Evolutionary conservation across 2,888 invertebrate genomes (phyloP).

Genomic region (Drosophila dives): DNA sequence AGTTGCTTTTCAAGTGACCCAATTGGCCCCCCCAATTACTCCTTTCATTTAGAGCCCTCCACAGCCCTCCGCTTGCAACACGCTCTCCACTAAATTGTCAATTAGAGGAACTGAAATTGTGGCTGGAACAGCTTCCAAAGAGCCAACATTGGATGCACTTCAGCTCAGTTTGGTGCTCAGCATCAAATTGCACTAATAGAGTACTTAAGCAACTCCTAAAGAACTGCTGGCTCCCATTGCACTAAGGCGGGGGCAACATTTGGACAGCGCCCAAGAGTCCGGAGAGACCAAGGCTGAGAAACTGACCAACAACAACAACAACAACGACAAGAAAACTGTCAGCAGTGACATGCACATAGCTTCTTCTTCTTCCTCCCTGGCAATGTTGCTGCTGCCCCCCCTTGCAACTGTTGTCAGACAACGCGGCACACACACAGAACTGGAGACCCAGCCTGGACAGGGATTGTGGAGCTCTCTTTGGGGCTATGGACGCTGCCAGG

Average conservation of each 20-base stretch:
- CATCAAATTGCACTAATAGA: slow-evolving; percentile 71
- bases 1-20: slow-evolving; percentile 9
- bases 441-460: slow-evolving; percentile 2
- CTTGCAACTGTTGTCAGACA: slow-evolving; percentile 34
- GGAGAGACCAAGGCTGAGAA: slow-evolving; percentile 2
- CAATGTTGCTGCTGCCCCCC: background rate
- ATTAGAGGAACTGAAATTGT: slow-evolving; percentile 23
- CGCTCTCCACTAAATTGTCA: slow-evolving; percentile 32
- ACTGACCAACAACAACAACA: slow-evolving; percentile 17
- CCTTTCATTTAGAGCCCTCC: too few relatives aligned
- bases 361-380: background rate
- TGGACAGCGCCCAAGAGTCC: slow-evolving; percentile 34
- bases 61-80: background rate
- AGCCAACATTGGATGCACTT: slow-evolving; percentile 29
- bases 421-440: slow-evolving; percentile 33
- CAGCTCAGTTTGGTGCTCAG: slow-evolving; percentile 28
- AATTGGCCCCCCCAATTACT: slow-evolving; percentile 10
- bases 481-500: slow-evolving; percentile 37
- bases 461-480: slow-evolving; percentile 2
- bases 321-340: slow-evolving; percentile 39
- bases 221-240: slow-evolving; percentile 24
- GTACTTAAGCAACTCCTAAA: slow-evolving; percentile 62
- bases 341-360: slow-evolving; percentile 57
- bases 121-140: slow-evolving; percentile 1
- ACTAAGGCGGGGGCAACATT: slow-evolving; percentile 35